Conservation (phyloP, 2,113 vertebrate species). For the Marmota monax region DNA sequence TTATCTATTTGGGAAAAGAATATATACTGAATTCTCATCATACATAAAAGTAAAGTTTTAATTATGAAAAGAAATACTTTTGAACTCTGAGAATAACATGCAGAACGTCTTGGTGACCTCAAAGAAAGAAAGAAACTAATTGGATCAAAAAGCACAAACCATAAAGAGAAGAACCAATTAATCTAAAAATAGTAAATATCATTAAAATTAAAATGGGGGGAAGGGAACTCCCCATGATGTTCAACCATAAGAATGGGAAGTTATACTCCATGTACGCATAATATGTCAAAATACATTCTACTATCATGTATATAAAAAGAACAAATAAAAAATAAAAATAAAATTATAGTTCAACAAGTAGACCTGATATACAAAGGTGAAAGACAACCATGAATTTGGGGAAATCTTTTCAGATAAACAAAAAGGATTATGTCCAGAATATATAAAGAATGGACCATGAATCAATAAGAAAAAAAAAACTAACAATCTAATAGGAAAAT, state of each 20-base stretch:
- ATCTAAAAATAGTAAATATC: not conserved
- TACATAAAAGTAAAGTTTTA: not conserved
- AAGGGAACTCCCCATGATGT: too few relatives aligned
- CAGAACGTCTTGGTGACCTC: not conserved
- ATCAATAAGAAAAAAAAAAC: not conserved
- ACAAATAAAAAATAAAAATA: not conserved
- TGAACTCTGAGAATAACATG: not conserved
- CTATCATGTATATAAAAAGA: too few relatives aligned
- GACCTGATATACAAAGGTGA: constrained; percentile 25
- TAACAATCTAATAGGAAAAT: not conserved
- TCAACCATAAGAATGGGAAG: too few relatives aligned
- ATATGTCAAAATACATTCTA: too few relatives aligned
- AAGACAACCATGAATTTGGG: not conserved
- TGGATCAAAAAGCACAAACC: not conserved
- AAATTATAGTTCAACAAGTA: constrained; percentile 13
- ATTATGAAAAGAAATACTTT: constrained; percentile 9
- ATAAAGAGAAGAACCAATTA: not conserved
- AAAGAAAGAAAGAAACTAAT: not conserved
- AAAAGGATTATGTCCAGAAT: not conserved
- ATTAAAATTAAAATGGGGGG: not conserved
- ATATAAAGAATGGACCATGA: constrained; percentile 21
- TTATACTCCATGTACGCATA: too few relatives aligned
- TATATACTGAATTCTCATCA: not conserved
- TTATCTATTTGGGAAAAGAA: not conserved
- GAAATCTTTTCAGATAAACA: not conserved